Base-by-base conservation (phyloP, 2,113 vertebrate genomes). In the Verasper variegatus region DNA sequence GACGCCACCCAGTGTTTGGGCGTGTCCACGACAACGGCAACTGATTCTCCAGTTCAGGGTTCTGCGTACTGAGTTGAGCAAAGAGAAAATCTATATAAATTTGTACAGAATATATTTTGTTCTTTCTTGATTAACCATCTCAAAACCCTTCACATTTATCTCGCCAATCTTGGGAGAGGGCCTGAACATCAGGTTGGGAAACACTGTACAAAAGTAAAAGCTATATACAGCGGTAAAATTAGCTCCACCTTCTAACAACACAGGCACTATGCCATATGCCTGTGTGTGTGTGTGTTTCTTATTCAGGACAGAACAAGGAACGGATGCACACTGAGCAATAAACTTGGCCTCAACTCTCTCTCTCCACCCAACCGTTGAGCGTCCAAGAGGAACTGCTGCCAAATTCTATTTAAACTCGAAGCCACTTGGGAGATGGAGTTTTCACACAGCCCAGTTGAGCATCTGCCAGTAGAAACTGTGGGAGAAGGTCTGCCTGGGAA, bases 361-460 rank as follows among this genome's bases (percentile, higher is more conserved):
- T 65, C n/a, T 55, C 47, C 24, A 51, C 57, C 27, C 49, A 70
- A 71, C 64, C 13, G 51, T 31, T 73, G 47, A 71, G 77, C 65
- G 66, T 69, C n/a, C 21, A 27, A 59, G 68, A 77, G 80, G 74
- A 31, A 68, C 56, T 59, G 68, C 80, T 87, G 91, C 79, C 87
- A 91, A 86, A 87, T 83, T 62, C 66, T 72, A 59, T 85, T 87
- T 80, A 82, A 88, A 77, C 67, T 81, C 83, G 42, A 35, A 67
- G 85, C 80, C 90, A 35, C 80, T 67, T 80, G 91, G 90, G 91
- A 88, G 60, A 78, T 82, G 68, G 31, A 88, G 89, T 91, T 93
- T 91, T 92, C 91, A 91, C 91, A 92, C 85, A 91, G 85, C 69
- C 70, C 18, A 40, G 89, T 69, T 77, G 72, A 83, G 67, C 57